Conservation (phyloP, 2,888 invertebrate genomes). For the Clunio marinus region DNA sequence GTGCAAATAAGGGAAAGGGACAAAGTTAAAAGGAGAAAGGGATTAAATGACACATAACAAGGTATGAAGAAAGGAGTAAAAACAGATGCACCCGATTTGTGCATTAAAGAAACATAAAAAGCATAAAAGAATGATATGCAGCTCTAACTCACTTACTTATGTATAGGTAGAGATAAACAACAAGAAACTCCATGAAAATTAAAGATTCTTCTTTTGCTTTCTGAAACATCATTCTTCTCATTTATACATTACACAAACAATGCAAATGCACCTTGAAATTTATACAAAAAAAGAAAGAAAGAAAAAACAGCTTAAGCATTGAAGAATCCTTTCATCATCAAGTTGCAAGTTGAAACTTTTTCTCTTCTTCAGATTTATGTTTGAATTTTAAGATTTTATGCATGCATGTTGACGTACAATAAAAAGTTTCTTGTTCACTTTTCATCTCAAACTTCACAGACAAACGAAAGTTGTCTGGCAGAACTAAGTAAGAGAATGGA, state of each 20-base stretch:
- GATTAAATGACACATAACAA: background rate
- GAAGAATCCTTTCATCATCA: background rate
- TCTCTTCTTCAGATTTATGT: too few relatives aligned
- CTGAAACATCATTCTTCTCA: background rate
- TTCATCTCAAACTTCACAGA: too few relatives aligned
- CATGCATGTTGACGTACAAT: too few relatives aligned
- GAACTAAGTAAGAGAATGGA: too few relatives aligned
- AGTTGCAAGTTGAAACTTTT: background rate
- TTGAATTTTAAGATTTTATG: too few relatives aligned
- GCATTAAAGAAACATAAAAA: background rate
- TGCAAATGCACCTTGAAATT: slow-evolving; percentile 26
- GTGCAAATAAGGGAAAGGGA: too few relatives aligned
- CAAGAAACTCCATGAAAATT: background rate
- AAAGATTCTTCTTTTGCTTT: background rate
- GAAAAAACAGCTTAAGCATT: background rate
- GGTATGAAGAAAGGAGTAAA: slow-evolving; percentile 14
- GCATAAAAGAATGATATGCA: background rate
- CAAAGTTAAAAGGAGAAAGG: background rate
- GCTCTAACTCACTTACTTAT: too few relatives aligned
- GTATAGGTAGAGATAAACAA: background rate
- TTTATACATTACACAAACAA: background rate
- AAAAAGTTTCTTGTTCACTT: background rate
- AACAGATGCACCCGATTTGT: slow-evolving; percentile 31
- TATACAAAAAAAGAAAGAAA: background rate
- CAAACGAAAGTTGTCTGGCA: too few relatives aligned